phyloP scores from a whole-genome alignment of 2,113 vertebrate species.

The Bubo scandiacus region DNA sequence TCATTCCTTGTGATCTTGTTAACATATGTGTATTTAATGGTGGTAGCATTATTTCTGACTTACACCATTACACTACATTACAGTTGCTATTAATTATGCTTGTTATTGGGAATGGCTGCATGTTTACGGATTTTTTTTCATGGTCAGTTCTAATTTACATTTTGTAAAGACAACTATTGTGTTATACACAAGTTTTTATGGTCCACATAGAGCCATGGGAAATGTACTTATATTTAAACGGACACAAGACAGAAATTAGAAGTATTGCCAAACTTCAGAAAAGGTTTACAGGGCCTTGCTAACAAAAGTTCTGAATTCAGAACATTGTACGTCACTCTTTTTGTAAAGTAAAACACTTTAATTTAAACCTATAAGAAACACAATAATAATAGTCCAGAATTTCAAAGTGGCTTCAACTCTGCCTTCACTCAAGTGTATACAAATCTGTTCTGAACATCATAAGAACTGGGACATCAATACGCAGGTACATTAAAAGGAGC shows the following conservation, averaged over 20 bases:
- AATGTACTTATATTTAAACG: neutral
- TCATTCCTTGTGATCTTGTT: conserved; percentile 57
- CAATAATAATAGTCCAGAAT: neutral
- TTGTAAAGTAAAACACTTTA: neutral
- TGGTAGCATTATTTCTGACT: conserved; percentile 33
- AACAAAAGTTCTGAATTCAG: neutral
- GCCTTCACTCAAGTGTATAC: neutral
- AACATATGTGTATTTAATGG: conserved; percentile 49
- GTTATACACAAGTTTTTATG: neutral
- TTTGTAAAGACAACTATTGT: neutral
- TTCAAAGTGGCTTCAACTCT: conserved; percentile 22
- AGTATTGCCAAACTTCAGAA: neutral
- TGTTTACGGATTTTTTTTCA: neutral
- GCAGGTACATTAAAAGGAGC: neutral
- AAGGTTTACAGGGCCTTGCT: neutral
- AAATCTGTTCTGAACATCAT: neutral
- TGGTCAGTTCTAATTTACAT: neutral
- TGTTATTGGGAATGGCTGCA: neutral
- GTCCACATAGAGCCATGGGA: neutral
- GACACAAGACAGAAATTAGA: neutral
- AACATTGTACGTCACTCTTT: neutral
- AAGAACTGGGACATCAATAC: neutral
- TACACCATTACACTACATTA: conserved; percentile 35
- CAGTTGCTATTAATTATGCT: conserved; percentile 46
- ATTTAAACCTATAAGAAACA: neutral